Evolutionary conservation across 2,888 invertebrate species (phyloP).

Genomic region (Noctua pronuba): DNA sequence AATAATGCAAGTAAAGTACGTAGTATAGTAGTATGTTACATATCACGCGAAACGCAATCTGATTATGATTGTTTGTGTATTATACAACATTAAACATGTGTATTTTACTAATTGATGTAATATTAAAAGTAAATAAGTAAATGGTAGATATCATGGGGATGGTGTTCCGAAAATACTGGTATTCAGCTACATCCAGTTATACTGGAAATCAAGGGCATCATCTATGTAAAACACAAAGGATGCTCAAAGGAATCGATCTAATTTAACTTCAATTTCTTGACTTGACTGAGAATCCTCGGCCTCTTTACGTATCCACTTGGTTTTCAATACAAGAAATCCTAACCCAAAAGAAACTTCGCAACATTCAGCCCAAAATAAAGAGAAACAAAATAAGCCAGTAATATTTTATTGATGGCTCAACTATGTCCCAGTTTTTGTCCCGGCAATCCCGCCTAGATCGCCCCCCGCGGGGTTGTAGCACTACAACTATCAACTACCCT

Average conservation of each 20-base stretch:
- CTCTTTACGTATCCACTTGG: background rate
- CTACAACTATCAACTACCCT: conserved; percentile 67
- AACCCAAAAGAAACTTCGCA: background rate
- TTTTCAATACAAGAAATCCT: conserved; percentile 13
- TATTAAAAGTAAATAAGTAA: background rate
- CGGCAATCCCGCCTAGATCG: conserved; percentile 59
- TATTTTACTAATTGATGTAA: background rate
- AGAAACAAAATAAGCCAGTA: conserved; percentile 52
- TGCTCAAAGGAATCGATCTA: background rate
- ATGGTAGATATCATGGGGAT: background rate
- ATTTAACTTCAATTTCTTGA: background rate
- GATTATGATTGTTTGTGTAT: background rate
- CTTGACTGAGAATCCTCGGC: background rate
- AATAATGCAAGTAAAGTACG: conserved; percentile 8
- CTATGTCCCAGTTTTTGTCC: conserved; percentile 59
- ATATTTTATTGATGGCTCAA: conserved; percentile 67
- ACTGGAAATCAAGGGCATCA: background rate
- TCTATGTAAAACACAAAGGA: background rate
- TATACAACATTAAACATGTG: background rate
- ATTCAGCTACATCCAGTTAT: background rate
- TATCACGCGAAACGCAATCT: background rate
- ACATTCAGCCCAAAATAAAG: conserved; percentile 22
- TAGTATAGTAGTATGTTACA: too few species aligned
- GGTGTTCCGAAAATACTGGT: background rate
- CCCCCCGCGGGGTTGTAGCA: conserved; percentile 62